phyloP scores from a whole-genome alignment of 64 coral and sea anemone genomes.

The Stichodactyla mertensii region DNA sequence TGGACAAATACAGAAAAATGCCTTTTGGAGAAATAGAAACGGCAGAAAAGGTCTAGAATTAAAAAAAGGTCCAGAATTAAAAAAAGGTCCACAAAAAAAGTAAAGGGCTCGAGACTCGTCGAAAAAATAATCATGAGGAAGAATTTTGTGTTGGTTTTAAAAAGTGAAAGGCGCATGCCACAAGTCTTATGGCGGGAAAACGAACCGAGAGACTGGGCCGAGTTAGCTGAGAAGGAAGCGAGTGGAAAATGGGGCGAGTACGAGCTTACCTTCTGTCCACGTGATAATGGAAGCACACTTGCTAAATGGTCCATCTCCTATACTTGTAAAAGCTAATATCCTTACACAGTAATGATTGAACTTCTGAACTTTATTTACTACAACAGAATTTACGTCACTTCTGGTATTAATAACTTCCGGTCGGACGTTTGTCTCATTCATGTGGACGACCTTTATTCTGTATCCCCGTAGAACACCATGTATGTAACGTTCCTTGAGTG shows the following conservation, averaged over 20 bases:
- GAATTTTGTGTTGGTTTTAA: no score
- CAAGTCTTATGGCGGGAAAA: no score
- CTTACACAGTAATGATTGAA: slow-evolving; percentile 24
- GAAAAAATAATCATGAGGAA: no score
- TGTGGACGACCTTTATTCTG: slow-evolving; percentile 21
- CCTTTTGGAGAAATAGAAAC: no score
- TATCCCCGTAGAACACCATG: slow-evolving; percentile 60
- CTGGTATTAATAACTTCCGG: not conserved
- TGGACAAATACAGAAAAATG: no score
- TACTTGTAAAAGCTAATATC: slow-evolving; percentile 45
- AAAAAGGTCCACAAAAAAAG: no score
- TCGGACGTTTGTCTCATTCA: not conserved
- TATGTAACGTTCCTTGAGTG: not conserved
- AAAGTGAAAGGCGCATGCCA: no score
- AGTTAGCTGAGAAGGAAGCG: not conserved
- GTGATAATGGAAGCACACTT: slow-evolving; percentile 21
- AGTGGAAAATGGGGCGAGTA: not conserved
- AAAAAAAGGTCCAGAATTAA: no score
- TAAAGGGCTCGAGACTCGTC: no score
- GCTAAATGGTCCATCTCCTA: slow-evolving; percentile 39
- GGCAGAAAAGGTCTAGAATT: no score
- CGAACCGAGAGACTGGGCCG: not conserved
- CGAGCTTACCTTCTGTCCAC: slow-evolving; percentile 47
- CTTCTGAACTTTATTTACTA: not conserved
- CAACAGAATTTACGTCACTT: slow-evolving; percentile 12